Evolutionary conservation across 2,113 vertebrate species (phyloP).

Genomic region (Takifugu bimaculatus): DNA sequence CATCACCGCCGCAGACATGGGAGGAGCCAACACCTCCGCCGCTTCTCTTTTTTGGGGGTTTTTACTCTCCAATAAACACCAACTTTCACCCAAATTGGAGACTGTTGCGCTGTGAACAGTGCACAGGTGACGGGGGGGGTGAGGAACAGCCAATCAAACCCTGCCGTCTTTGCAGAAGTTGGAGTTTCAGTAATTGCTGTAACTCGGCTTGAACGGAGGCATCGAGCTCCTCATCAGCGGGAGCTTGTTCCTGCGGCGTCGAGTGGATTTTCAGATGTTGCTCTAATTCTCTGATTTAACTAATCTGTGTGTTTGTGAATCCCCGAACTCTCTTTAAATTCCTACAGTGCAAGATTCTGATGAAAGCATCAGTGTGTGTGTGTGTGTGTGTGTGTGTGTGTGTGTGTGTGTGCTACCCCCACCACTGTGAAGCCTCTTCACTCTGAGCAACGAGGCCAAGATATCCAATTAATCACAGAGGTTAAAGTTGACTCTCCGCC

Average conservation of each 20-base stretch:
- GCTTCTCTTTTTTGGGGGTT: constrained; percentile 3
- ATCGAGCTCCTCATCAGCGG: too few species aligned
- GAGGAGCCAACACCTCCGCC: constrained; percentile 16
- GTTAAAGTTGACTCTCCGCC: constrained; percentile 55
- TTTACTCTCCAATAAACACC: neutral
- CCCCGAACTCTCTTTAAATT: neutral
- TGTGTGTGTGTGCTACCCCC: constrained; percentile 14
- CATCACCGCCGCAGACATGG: constrained; percentile 21
- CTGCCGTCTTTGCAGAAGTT: too few species aligned
- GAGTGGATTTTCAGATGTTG: neutral
- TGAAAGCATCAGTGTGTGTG: constrained; percentile 12
- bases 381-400: constrained; percentile 8
- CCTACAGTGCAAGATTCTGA: constrained; percentile 16
- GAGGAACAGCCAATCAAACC: too few species aligned
- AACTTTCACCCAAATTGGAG: neutral
- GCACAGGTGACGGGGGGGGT: too few species aligned
- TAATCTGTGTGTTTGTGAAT: too few species aligned
- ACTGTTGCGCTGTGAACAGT: too few species aligned
- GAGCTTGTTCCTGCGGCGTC: neutral
- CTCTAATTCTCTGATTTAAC: neutral
- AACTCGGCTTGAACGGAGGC: too few species aligned
- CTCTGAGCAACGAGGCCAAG: constrained; percentile 37
- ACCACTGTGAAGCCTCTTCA: constrained; percentile 17
- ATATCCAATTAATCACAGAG: constrained; percentile 58
- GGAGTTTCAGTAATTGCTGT: too few species aligned